These are phyloP conservation scores for Epinephelus moara DNA, from an alignment of 2,113 vertebrate genomes.

Conservation along the genomic window DNA sequence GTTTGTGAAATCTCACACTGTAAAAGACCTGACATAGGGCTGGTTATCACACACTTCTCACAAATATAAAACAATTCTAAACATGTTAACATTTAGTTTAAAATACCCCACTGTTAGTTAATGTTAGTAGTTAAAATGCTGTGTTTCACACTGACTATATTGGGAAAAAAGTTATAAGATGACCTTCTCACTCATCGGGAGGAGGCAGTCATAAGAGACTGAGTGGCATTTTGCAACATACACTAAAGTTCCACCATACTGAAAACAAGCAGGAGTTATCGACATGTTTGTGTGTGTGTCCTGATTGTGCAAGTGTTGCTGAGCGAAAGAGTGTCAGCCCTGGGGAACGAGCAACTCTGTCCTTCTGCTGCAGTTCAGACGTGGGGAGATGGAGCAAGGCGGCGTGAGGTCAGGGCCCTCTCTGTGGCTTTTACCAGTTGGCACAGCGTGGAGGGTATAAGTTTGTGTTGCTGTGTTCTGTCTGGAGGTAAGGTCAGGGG, in stretches of 20 bases:
- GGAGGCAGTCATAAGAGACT: slow-evolving; percentile 14
- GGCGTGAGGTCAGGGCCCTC: slow-evolving; percentile 44
- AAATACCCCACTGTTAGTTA: not conserved
- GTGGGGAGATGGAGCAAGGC: slow-evolving; percentile 17
- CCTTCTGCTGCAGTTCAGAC: slow-evolving; percentile 52
- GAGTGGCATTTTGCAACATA: slow-evolving; percentile 40
- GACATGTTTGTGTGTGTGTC: slow-evolving; percentile 5
- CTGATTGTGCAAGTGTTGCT: not conserved
- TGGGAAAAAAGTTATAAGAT: not conserved
- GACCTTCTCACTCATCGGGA: not conserved
- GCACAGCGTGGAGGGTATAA: slow-evolving; percentile 28
- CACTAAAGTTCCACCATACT: slow-evolving; percentile 11
- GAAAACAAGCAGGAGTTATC: slow-evolving; percentile 1
- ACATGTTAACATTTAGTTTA: not conserved
- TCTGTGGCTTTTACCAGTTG: slow-evolving; percentile 53
- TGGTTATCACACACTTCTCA: not conserved
- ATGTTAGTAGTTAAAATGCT: not conserved
- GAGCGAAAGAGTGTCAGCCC: slow-evolving; percentile 23
- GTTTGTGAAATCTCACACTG: not conserved
- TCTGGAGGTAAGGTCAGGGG: slow-evolving; percentile 31
- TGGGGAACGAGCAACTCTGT: slow-evolving; percentile 41
- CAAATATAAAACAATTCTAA: not conserved
- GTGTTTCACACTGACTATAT: not conserved
- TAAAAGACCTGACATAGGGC: not conserved
- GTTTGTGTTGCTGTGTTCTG: slow-evolving; percentile 41